These are phyloP conservation scores for Mohoua ochrocephala DNA, from an alignment of 2,113 vertebrate species.

Conservation along the genomic window DNA sequence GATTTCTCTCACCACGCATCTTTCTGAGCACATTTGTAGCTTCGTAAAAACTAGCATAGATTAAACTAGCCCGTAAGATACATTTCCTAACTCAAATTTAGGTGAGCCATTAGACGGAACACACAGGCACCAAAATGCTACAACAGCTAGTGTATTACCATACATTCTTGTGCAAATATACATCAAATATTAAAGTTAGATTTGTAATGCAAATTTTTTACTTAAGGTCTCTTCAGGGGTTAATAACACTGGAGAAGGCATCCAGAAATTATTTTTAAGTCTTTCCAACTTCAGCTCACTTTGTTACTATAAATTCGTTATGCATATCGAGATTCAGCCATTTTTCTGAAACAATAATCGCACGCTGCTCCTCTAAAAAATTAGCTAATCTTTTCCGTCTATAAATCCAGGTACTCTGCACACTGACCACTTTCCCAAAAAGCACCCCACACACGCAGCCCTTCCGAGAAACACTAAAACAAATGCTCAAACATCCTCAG, in stretches of 20 bases:
- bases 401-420: slow-evolving; percentile 48
- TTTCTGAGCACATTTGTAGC: slow-evolving; percentile 10
- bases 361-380: slow-evolving; percentile 20
- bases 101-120: background rate
- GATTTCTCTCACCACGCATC: background rate
- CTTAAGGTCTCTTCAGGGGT: slow-evolving; percentile 46
- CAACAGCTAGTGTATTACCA: background rate
- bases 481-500: slow-evolving; percentile 67
- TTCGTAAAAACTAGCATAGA: slow-evolving; percentile 1
- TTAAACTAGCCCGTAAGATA: background rate
- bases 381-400: background rate
- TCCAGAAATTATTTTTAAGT: slow-evolving; percentile 34
- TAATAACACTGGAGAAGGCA: slow-evolving; percentile 15
- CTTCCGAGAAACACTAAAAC: slow-evolving; percentile 56
- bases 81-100: background rate
- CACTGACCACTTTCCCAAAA: slow-evolving; percentile 51
- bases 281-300: slow-evolving; percentile 48
- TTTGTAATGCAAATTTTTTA: slow-evolving; percentile 58
- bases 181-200: slow-evolving; percentile 23
- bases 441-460: slow-evolving; percentile 44
- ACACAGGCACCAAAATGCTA: slow-evolving; percentile 4
- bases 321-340: slow-evolving; percentile 50
- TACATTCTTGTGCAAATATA: background rate
- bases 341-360: slow-evolving; percentile 64
- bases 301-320: slow-evolving; percentile 35